A percentile compares a stretch with the other conserved stretches of the same genome.
Conservation (phyloP, 2,113 vertebrate species). For the Hassar affinis region DNA sequence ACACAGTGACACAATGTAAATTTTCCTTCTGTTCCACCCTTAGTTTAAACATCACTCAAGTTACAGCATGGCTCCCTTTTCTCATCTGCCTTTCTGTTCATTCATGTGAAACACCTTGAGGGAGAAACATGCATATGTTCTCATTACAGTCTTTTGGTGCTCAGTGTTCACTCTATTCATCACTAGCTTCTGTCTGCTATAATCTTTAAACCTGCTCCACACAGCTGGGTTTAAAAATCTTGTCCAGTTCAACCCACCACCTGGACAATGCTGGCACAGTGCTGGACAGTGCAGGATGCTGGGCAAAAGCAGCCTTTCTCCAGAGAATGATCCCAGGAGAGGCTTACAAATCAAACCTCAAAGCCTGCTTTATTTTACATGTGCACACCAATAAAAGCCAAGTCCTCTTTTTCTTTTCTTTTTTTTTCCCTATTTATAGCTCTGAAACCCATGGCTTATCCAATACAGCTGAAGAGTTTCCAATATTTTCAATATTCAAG, state of each 20-base stretch:
- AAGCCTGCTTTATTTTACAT: conserved; percentile 19
- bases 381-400: background rate
- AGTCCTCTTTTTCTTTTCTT: background rate
- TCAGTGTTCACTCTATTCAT: conserved; percentile 34
- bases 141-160: conserved; percentile 29
- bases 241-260: conserved; percentile 29
- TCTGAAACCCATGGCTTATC: background rate
- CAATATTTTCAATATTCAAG: conserved; percentile 8
- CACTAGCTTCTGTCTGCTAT: conserved; percentile 27
- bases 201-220: conserved; percentile 30
- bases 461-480: background rate
- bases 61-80: conserved; percentile 2
- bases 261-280: conserved; percentile 37
- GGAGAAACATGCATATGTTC: conserved; percentile 24
- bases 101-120: conserved; percentile 20
- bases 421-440: conserved; percentile 1
- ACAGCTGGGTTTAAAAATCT: conserved; percentile 25
- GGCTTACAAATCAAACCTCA: conserved; percentile 1
- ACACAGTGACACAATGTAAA: background rate
- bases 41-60: conserved; percentile 31
- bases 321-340: background rate
- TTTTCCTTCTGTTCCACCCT: conserved; percentile 8
- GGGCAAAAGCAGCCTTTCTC: conserved; percentile 15
- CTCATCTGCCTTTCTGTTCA: conserved; percentile 13
- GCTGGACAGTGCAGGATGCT: conserved; percentile 22